phyloP scores from a whole-genome alignment of 1,140 invertebrate genomes.

The Oncopeltus fasciatus region DNA sequence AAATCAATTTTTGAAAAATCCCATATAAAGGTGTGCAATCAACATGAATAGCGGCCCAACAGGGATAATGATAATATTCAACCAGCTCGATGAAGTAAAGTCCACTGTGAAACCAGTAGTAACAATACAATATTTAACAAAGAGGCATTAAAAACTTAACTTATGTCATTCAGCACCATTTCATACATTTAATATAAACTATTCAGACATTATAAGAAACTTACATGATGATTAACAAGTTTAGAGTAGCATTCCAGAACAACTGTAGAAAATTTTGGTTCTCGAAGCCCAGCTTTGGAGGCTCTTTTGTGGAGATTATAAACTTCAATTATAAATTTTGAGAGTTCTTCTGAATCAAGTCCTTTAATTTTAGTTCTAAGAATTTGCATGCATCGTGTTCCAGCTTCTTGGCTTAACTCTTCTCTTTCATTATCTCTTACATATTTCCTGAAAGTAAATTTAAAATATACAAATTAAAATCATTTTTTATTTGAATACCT shows the following conservation, averaged over 20 bases:
- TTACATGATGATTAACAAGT: constrained; percentile 16
- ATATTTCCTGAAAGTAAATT: constrained; percentile 54
- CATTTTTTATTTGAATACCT: too few species aligned
- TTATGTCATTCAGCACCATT: too few species aligned
- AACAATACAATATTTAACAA: too few species aligned
- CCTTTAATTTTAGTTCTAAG: constrained; percentile 33
- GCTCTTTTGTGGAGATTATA: constrained; percentile 22
- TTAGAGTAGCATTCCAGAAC: constrained; percentile 21
- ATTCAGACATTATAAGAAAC: neutral
- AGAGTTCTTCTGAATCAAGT: constrained; percentile 15
- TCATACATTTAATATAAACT: neutral
- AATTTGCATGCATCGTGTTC: constrained; percentile 49
- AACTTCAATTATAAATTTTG: constrained; percentile 22
- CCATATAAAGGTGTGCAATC: too few species aligned
- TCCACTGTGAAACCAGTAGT: too few species aligned
- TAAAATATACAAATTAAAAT: too few species aligned
- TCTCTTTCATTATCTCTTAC: constrained; percentile 64
- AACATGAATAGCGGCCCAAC: too few species aligned
- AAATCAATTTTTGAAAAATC: too few species aligned
- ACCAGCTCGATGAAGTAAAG: too few species aligned
- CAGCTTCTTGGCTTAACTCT: constrained; percentile 56
- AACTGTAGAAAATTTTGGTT: constrained; percentile 18
- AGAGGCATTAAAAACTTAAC: too few species aligned
- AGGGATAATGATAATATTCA: too few species aligned
- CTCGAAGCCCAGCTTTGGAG: constrained; percentile 18